Evolutionary conservation across 2,797 vertebrate species (phyloP).

Genomic region (Enteromius argenteus): DNA sequence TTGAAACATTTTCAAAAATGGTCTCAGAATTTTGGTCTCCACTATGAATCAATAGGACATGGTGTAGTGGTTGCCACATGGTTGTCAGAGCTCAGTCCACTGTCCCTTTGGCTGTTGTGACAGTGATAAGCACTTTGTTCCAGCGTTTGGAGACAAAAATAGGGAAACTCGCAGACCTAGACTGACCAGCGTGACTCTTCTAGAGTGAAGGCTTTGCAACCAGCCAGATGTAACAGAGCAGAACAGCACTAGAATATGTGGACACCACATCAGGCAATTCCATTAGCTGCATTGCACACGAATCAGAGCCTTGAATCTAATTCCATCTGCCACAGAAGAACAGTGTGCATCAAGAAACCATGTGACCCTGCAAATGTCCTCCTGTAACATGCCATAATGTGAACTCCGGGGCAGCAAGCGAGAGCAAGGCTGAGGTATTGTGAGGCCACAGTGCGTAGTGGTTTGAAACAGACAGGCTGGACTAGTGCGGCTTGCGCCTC

Average conservation of each 20-base stretch:
- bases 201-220: constrained; percentile 12
- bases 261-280: constrained; percentile 32
- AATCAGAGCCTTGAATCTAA: constrained; percentile 29
- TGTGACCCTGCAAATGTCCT: constrained; percentile 25
- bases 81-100: constrained; percentile 14
- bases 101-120: constrained; percentile 14
- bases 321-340: constrained; percentile 30
- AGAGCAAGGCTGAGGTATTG: constrained; percentile 15
- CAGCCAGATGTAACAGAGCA: constrained; percentile 41
- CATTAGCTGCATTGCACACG: constrained; percentile 16
- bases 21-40: background rate
- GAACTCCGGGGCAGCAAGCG: constrained; percentile 1
- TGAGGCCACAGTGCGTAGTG: constrained; percentile 18
- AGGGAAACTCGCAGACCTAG: constrained; percentile 34
- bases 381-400: constrained; percentile 21
- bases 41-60: background rate
- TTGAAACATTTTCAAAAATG: background rate
- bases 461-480: constrained; percentile 43
- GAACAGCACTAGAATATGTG: constrained; percentile 1
- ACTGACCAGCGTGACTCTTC: background rate
- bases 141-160: constrained; percentile 41
- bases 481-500: constrained; percentile 20
- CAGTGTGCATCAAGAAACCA: constrained; percentile 20
- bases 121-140: constrained; percentile 36
- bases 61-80: background rate